Base-by-base conservation (phyloP, 2,888 invertebrate genomes). In the Ectemnius lituratus region DNA sequence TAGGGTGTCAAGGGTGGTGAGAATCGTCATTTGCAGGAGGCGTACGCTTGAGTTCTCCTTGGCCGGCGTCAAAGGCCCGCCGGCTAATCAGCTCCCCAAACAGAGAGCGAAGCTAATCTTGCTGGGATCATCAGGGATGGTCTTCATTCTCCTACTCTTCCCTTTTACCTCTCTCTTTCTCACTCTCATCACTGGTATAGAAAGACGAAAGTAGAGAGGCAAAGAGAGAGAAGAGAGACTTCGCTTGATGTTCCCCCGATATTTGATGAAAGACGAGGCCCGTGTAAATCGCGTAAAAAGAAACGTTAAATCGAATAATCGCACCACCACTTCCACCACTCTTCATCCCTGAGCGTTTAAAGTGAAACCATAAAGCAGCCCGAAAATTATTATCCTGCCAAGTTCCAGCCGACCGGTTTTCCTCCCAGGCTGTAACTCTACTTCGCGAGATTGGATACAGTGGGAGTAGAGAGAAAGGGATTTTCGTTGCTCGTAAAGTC, bases 41-140 rank as follows among this genome's bases (percentile, higher is more conserved):
- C 46, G 13, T 62, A 63, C 49, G 60, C 58, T 18, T 37, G 58
- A n/a, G 56, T 2, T 61, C 20, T 46, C 61, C 57, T 59, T 13
- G 28, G 23, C 28, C 52, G 52, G 76, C 75, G 73, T 80, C 82
- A 82, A 84, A 84, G 78, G 75, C 60, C 73, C 75, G 74, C 62
- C 77, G 71, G 79, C 76, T 85, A 85, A 85, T 84, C 82, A 85
- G 79, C 83, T 82, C 73, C 78, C 80, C 80, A 81, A 84, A 80
- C 80, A 84, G 64, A 72, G 78, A 72, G 65, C 74, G 76, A 73
- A 68, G 76, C 77, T 84, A 81, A 85, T 84, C 84, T 84, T 81
- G 76, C 76, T 73, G 74, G 81, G 75, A 77, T 81, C 80, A 80
- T 85, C 83, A 71, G 76, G 58, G 67, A 72, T 62, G 59, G 62